phyloP scores from a whole-genome alignment of 1,140 invertebrate genomes.

The Drosophila punjabiensis region DNA sequence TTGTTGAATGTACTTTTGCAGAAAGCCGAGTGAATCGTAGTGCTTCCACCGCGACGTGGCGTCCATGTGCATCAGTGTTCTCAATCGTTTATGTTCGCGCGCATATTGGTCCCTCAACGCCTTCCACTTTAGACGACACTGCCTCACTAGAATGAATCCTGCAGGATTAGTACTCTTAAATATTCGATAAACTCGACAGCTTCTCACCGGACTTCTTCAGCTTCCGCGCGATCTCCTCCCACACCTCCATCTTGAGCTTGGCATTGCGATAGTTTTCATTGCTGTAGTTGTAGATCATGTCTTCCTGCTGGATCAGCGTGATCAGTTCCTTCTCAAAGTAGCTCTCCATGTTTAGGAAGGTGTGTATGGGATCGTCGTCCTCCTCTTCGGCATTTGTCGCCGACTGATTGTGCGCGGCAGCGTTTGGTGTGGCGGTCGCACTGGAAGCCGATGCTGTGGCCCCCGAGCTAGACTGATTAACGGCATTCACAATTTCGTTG shows the following conservation, averaged over 20 bases:
- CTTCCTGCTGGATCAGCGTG: slow-evolving; percentile 72
- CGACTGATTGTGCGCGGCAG: slow-evolving; percentile 25
- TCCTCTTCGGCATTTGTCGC: slow-evolving; percentile 68
- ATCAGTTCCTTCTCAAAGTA: slow-evolving; percentile 83
- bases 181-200: background rate
- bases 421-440: slow-evolving; percentile 26
- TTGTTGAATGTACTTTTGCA: slow-evolving; percentile 80
- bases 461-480: slow-evolving; percentile 28
- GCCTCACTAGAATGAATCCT: slow-evolving; percentile 55
- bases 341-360: slow-evolving; percentile 80
- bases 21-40: slow-evolving; percentile 77
- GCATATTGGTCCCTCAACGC: slow-evolving; percentile 82
- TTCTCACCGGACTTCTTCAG: slow-evolving; percentile 74
- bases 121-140: slow-evolving; percentile 82
- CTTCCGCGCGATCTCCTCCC: slow-evolving; percentile 82
- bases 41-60: slow-evolving; percentile 80
- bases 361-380: slow-evolving; percentile 81
- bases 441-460: slow-evolving; percentile 18
- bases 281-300: slow-evolving; percentile 78
- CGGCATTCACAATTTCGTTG: slow-evolving; percentile 69
- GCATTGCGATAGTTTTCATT: slow-evolving; percentile 82
- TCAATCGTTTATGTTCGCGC: slow-evolving; percentile 79
- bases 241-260: slow-evolving; percentile 74
- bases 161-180: background rate
- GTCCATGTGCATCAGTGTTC: slow-evolving; percentile 62